A percentile compares a stretch with the other conserved stretches of the same genome.
These are phyloP conservation scores for Montipora foliosa DNA, from an alignment of 64 coral and sea anemone species.

Conservation along the genomic window DNA sequence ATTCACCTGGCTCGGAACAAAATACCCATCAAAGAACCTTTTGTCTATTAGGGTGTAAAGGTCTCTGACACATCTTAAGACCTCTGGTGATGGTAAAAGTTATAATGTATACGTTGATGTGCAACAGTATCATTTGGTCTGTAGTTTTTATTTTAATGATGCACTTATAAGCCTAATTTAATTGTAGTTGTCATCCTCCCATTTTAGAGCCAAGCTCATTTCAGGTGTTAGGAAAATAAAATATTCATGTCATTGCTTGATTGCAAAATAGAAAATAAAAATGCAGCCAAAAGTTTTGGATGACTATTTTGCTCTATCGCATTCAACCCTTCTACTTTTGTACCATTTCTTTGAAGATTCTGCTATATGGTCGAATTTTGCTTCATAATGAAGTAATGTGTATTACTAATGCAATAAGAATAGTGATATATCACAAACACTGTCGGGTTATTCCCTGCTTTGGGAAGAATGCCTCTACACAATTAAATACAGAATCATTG, in stretches of 20 bases:
- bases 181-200: background rate
- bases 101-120: background rate
- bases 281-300: background rate
- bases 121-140: background rate
- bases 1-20: no score
- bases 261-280: slow-evolving; percentile 17
- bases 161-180: background rate
- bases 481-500: no score
- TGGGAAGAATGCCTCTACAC: no score
- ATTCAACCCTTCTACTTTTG: no score
- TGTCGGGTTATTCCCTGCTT: no score
- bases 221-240: slow-evolving; percentile 8
- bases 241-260: background rate
- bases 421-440: no score
- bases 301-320: background rate
- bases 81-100: background rate
- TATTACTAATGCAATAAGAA: no score
- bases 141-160: background rate
- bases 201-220: slow-evolving; percentile 40
- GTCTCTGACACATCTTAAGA: background rate
- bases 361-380: no score
- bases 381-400: no score
- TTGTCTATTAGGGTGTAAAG: no score
- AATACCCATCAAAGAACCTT: no score
- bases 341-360: no score